Conservation (phyloP, 2,113 vertebrate genomes). For the Sorex fumeus region DNA sequence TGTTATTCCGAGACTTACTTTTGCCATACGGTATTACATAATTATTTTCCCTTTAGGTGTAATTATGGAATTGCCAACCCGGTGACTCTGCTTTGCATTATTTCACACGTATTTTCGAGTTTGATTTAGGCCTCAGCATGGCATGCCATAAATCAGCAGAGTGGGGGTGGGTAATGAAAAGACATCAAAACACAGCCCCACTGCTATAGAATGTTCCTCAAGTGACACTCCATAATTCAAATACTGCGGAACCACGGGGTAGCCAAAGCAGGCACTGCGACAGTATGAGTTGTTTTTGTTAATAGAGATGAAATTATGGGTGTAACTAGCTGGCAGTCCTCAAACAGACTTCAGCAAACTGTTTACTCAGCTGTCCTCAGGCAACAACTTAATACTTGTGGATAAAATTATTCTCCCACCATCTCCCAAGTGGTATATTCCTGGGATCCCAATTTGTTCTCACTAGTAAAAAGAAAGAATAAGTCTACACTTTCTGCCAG, state of each 20-base stretch:
- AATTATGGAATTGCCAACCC: slow-evolving; percentile 83
- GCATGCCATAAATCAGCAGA: slow-evolving; percentile 86
- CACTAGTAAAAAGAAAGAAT: slow-evolving; percentile 77
- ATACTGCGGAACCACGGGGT: slow-evolving; percentile 74
- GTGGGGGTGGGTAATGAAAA: slow-evolving; percentile 83
- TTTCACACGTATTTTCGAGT: slow-evolving; percentile 86
- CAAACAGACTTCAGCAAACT: slow-evolving; percentile 90
- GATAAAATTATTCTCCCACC: slow-evolving; percentile 90
- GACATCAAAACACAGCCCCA: slow-evolving; percentile 85
- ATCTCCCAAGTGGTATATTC: slow-evolving; percentile 87
- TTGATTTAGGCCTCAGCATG: slow-evolving; percentile 83
- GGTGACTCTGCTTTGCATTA: slow-evolving; percentile 83
- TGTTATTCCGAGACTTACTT: slow-evolving; percentile 84
- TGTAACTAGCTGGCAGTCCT: slow-evolving; percentile 92
- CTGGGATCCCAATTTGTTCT: slow-evolving; percentile 87
- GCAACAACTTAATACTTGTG: slow-evolving; percentile 89
- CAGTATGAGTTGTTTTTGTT: slow-evolving; percentile 92
- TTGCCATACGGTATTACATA: slow-evolving; percentile 85
- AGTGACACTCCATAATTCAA: slow-evolving; percentile 88
- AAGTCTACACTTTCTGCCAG: slow-evolving; percentile 58
- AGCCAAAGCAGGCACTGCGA: slow-evolving; percentile 85
- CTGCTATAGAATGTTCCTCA: slow-evolving; percentile 86
- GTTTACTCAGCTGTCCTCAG: slow-evolving; percentile 92
- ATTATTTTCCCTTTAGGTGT: slow-evolving; percentile 88
- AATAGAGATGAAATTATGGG: slow-evolving; percentile 93